A percentile compares a stretch with the other conserved stretches of the same genome.
phyloP scores from a whole-genome alignment of 2,888 invertebrate genomes.

The Lepas anatifera region DNA sequence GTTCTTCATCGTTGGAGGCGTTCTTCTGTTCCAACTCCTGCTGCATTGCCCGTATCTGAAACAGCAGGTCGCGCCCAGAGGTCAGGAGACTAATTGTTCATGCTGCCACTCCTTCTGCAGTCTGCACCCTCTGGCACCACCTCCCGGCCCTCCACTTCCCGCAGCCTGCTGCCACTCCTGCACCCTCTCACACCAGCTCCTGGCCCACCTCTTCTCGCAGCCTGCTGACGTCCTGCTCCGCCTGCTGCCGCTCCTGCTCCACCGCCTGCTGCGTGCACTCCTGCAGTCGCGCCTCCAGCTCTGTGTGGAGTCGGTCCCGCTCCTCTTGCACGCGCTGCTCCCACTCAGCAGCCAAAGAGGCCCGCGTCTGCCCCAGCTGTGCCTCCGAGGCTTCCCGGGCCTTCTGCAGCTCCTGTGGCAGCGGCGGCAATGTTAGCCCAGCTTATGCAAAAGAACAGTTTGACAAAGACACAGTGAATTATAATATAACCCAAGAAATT shows the following conservation, averaged over 20 bases:
- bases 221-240: slow-evolving; percentile 43
- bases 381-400: neutral
- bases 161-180: too few species aligned
- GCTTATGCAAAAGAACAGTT: too few species aligned
- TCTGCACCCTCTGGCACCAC: too few species aligned
- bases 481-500: too few species aligned
- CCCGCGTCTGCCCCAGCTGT: neutral
- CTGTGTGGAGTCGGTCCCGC: slow-evolving; percentile 47
- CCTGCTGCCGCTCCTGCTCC: slow-evolving; percentile 42
- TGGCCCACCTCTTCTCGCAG: slow-evolving; percentile 41
- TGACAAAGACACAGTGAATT: too few species aligned
- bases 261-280: slow-evolving; percentile 47
- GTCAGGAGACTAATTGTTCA: too few species aligned
- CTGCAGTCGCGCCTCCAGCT: slow-evolving; percentile 46
- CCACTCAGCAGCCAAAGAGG: slow-evolving; percentile 41
- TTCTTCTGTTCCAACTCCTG: slow-evolving; percentile 22
- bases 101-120: too few species aligned
- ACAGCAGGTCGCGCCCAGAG: too few species aligned
- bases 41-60: neutral
- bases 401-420: neutral
- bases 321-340: slow-evolving; percentile 49
- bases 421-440: neutral
- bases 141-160: too few species aligned
- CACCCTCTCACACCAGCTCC: too few species aligned
- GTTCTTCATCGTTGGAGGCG: slow-evolving; percentile 14